Evolutionary conservation across 2,113 vertebrate species (phyloP), one percentile per base, ranked within the genome.

Genomic region (Bubo bubo): DNA sequence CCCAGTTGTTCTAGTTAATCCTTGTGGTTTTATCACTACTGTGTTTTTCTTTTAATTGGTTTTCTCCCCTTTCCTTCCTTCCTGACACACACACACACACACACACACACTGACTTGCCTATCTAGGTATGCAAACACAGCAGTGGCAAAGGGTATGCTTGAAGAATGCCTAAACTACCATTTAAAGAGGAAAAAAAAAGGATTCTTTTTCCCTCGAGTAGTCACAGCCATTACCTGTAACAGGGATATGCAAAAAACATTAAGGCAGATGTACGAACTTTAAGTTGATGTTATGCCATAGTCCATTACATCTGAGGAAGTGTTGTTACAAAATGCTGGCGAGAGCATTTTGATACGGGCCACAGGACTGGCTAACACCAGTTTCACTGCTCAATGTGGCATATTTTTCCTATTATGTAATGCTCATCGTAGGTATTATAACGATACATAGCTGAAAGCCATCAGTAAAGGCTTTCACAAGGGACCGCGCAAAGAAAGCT

Each of bases 331-430:
- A 53, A 97, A 92, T 62, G 53, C 88, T 71, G 80, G 64, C 2
- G 9, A 95, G 82, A 88, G 58, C 52, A 76, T 93, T 93, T 94
- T 94, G 88, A 91, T 93, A 76, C 14, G 88, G 94, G 81, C 80
- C 84, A 91, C 59, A 82, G 88, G 73, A 76, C 72, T 80, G 64
- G 77, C 88, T 91, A 79, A 88, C 62, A 84, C 35, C 64, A 37
- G 85, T 83, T 97, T 91, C 87, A 90, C 30, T 89, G 91, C 94
- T 94, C 86, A 64, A 1, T 39, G 62, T 35, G 80, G 93, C 88
- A 95, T 97, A 79, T 92, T 93, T 96, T 95, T 95, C 88, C 72
- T 82, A 84, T 95, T 88, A 93, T 10, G 74, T 95, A 96, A 97
- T 88, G 35, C 80, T 80, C 90, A 85, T 58, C 80, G 84, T 72